Evolutionary conservation across 2,113 vertebrate genomes (phyloP), one percentile per base, ranked within the genome.

Genomic region (Ciconia boyciana): DNA sequence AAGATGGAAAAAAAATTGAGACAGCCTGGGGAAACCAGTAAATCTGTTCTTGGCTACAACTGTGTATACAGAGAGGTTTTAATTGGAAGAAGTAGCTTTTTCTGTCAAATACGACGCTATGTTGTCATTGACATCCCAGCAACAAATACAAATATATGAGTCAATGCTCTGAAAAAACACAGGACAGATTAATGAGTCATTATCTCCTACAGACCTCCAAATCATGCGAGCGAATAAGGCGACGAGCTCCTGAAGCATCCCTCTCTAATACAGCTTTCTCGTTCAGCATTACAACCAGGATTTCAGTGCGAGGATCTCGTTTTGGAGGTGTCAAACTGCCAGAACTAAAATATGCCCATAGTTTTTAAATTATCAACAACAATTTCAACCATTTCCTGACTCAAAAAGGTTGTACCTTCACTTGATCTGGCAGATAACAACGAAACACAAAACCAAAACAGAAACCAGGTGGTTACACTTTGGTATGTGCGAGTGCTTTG

Each of bases 71-170:
- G 70, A 85, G 61, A 85, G 36, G 41, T 91, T 93, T 95, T 83
- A 78, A 80, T 48, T 62, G 9, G 84, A 83, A 94, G 69, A 88
- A 85, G 71, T 21, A 83, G 82, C 10, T 94, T 95, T 60, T 92
- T 51, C 83, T 92, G 71, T 92, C 83, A 95, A 94, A 58, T 34
- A 48, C 9, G 0, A 79, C 0, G 0, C 19, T 77, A 43, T 24
- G 51, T 92, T 86, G 78, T 77, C 94, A 90, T 34, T 4, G 12
- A 88, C 79, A 86, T 85, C 39, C 46, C 93, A 81, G 46, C 71
- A 94, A 92, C 79, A 94, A 94, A 89, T 52, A 94, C 31, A 89
- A 91, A 93, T 51, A 46, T 9, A 75, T 71, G 85, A 96, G 51
- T 83, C 92, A 94, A 51, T 21, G 51, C 34, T 77, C 62, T 77